A percentile compares a stretch with the other conserved stretches of the same genome.
phyloP scores from a whole-genome alignment of 2,888 invertebrate genomes.

The Ernsta delagoae region DNA sequence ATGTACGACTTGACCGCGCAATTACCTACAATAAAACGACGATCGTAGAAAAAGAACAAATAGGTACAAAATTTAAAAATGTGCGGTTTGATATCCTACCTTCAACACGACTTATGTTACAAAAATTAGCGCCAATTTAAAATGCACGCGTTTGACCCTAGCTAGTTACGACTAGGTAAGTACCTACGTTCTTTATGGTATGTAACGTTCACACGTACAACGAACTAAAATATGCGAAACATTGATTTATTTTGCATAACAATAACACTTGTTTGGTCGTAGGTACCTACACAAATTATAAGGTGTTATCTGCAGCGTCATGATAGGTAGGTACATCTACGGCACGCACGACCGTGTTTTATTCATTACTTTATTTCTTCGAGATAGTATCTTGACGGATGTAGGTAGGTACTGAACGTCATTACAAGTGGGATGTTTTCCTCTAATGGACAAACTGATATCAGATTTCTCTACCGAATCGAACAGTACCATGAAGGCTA shows the following conservation, averaged over 20 bases:
- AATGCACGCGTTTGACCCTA: conserved; percentile 22
- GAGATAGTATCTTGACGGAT: conserved; percentile 78
- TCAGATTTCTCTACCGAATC: conserved; percentile 55
- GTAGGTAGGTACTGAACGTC: conserved; percentile 69
- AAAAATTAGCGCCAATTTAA: conserved; percentile 21
- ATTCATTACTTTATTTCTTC: conserved; percentile 76
- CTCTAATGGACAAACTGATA: conserved; percentile 72
- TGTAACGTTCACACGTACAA: background rate
- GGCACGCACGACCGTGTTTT: conserved; percentile 69
- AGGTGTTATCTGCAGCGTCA: conserved; percentile 67
- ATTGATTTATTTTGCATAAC: conserved; percentile 19
- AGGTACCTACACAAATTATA: conserved; percentile 53
- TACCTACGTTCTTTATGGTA: background rate
- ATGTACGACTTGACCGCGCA: too few species aligned
- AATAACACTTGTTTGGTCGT: conserved; percentile 47
- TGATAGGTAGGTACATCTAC: conserved; percentile 55
- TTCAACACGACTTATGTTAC: conserved; percentile 1
- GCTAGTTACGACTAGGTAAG: background rate
- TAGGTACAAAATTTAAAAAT: too few species aligned
- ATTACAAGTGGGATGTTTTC: conserved; percentile 74
- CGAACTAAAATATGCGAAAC: background rate
- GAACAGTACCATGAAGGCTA: conserved; percentile 54
- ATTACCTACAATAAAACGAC: too few species aligned
- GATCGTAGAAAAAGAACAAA: too few species aligned
- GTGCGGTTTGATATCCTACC: conserved; percentile 12